These are phyloP conservation scores for Odontocerum albicorne DNA, from an alignment of 2,888 invertebrate genomes.

Conservation along the genomic window DNA sequence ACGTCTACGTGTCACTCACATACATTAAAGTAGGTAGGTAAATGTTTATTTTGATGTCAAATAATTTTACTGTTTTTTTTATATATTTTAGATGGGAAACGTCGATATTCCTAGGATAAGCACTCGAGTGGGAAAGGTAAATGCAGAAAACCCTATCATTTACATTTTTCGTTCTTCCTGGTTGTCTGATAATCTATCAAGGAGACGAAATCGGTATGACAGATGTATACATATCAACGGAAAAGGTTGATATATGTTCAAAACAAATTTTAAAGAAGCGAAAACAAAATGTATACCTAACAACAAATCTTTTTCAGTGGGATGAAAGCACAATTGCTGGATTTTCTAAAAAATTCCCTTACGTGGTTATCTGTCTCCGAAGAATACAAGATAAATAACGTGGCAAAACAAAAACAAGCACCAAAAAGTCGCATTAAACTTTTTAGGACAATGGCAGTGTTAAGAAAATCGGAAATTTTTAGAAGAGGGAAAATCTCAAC, in stretches of 20 bases:
- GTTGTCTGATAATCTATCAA: constrained; percentile 60
- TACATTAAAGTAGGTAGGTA: too few species aligned
- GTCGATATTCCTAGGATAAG: constrained; percentile 52
- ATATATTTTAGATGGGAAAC: constrained; percentile 55
- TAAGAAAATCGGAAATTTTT: constrained; percentile 31
- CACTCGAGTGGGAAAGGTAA: constrained; percentile 47
- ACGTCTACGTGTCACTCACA: too few species aligned
- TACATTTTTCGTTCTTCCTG: constrained; percentile 58
- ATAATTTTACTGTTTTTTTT: background rate
- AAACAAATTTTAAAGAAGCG: background rate
- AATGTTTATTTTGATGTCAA: too few species aligned
- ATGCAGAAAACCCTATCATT: constrained; percentile 56
- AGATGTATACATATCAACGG: constrained; percentile 44
- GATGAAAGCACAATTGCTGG: constrained; percentile 44
- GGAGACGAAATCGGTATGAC: constrained; percentile 66
- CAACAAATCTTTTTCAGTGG: constrained; percentile 51
- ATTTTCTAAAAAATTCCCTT: constrained; percentile 40
- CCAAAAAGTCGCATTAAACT: constrained; percentile 41
- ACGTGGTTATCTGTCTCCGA: constrained; percentile 53
- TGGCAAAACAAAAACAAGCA: constrained; percentile 41
- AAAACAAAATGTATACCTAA: too few species aligned
- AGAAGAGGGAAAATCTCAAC: constrained; percentile 4
- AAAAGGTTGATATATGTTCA: background rate
- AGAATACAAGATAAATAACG: constrained; percentile 47
- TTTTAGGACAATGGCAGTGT: background rate